Evolutionary conservation across 2,888 invertebrate genomes (phyloP).

Genomic region (Trichacis sp.): DNA sequence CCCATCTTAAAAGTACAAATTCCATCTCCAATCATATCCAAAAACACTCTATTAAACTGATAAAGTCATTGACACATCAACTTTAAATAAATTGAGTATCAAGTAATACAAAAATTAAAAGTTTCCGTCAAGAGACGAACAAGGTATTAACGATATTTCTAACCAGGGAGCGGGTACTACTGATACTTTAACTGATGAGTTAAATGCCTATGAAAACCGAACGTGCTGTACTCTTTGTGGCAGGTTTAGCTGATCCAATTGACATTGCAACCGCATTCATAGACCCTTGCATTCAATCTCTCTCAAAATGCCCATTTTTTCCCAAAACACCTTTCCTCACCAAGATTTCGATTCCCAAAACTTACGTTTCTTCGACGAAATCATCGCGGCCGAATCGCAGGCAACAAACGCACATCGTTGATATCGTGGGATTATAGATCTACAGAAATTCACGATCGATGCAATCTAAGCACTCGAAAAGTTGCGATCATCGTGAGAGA

Average conservation of each 20-base stretch:
- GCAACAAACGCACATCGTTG: neutral
- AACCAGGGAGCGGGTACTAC: slow-evolving; percentile 26
- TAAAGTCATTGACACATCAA: no score
- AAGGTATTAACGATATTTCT: slow-evolving; percentile 23
- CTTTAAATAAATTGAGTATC: no score
- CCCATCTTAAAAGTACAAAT: no score
- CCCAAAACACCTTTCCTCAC: neutral
- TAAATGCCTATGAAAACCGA: slow-evolving; percentile 37
- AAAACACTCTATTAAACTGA: no score
- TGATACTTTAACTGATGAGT: slow-evolving; percentile 39
- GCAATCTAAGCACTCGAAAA: neutral
- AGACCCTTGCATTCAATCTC: slow-evolving; percentile 43
- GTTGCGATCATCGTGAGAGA: neutral
- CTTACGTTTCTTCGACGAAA: neutral
- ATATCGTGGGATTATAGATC: neutral
- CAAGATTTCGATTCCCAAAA: neutral
- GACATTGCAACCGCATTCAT: slow-evolving; percentile 59
- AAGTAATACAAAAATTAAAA: no score
- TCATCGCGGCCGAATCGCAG: neutral
- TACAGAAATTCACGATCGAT: no score
- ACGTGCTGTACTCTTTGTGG: slow-evolving; percentile 35
- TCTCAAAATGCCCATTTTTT: neutral
- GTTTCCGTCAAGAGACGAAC: slow-evolving; percentile 13
- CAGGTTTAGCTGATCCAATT: slow-evolving; percentile 54
- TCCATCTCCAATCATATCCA: no score